These are phyloP conservation scores for Puma concolor DNA, from an alignment of 2,113 vertebrate species.

Conservation along the genomic window DNA sequence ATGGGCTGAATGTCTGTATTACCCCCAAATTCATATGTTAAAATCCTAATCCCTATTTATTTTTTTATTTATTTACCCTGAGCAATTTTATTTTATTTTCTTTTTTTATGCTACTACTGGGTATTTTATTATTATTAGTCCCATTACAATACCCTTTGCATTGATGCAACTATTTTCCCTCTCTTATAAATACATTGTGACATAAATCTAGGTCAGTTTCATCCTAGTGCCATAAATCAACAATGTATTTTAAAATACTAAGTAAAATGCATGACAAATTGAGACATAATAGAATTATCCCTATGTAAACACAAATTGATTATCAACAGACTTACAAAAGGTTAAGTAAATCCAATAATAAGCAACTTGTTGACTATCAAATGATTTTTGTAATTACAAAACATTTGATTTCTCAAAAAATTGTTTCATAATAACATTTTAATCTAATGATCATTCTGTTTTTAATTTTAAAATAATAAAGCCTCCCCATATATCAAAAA, in stretches of 20 bases:
- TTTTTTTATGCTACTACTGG: no score
- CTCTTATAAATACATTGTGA: neutral
- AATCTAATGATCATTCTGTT: constrained; percentile 11
- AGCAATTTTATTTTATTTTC: no score
- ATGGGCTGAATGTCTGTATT: neutral
- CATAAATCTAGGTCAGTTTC: neutral
- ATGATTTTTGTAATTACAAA: constrained; percentile 50
- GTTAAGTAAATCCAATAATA: constrained; percentile 62
- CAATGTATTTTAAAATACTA: neutral
- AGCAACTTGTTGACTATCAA: constrained; percentile 58
- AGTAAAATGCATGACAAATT: neutral
- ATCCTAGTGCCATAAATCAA: neutral
- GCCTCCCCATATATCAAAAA: neutral
- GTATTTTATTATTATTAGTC: neutral
- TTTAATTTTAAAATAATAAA: constrained; percentile 67
- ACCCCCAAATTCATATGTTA: neutral
- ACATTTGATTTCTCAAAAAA: constrained; percentile 10
- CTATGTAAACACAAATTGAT: neutral
- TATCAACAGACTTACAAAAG: constrained; percentile 21
- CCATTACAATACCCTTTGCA: neutral
- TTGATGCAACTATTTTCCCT: neutral
- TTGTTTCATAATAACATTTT: constrained; percentile 61
- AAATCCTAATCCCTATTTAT: neutral
- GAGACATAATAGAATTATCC: neutral
- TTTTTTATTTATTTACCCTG: no score